Evolutionary conservation across 2,888 invertebrate genomes (phyloP), one percentile per base, ranked within the genome.

Genomic region (Thecophora atra): DNA sequence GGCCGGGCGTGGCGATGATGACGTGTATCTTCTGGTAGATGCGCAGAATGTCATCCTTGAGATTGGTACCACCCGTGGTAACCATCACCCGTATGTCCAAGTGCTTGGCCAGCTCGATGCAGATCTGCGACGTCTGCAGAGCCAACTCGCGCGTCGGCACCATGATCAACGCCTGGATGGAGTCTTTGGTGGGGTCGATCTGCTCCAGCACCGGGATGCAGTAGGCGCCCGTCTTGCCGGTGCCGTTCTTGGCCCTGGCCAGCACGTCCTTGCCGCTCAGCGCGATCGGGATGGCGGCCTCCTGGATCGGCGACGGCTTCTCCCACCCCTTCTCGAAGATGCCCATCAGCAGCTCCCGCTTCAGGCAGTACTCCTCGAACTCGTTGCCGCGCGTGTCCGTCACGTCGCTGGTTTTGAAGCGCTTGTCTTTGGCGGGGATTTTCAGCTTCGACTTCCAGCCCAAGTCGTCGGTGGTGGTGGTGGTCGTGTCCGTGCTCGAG

Each of bases 261-360:
- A 99, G 91, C 81, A 99, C 93, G 89, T 99, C 99, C 88, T 97
- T 94, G 82, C 99, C 99, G 83, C 97, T 94, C 80, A 99, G 91
- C 78, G 99, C 99, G 84, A 99, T 96, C 76, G 99, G 99, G 88
- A 99, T 99, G 86, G 98, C 96, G 83, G 97, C 97, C 90, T 98
- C 99, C 90, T 99, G 99, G 89, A 99, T 99, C 42, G 99, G 99
- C 76, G 98, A 98, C 71, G 99, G 99, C 88, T 97, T 96, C 87
- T 99, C 99, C 99, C 97, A 98, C 74, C 98, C 99, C 88, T 99
- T 99, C 88, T 99, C 99, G 87, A 99, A 99, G 85, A 99, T 99
- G 79, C 99, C 99, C 98, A 99, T 99, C 81, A 99, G 89, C 82
- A 99, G 90, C 89, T 98, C 97, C 81, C 99, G 91, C 88, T 97